Evolutionary conservation across 1,140 invertebrate species (phyloP).

Genomic region (Druon quercuslanigerum): DNA sequence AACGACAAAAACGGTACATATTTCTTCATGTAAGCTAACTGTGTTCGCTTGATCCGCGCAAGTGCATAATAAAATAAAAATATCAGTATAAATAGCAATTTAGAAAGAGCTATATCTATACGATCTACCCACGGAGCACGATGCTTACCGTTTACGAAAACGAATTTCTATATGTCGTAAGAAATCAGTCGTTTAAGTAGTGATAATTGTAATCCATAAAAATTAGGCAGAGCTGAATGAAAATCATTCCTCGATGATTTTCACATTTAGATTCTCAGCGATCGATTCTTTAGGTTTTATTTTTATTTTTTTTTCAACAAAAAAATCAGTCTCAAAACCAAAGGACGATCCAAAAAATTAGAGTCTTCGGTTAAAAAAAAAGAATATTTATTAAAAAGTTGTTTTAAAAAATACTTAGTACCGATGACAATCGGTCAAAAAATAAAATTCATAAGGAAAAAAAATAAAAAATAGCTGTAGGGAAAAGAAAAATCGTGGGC

Average conservation of each 20-base stretch:
- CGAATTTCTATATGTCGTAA: constrained; percentile 56
- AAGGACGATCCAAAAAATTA: background rate
- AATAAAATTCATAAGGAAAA: too few species aligned
- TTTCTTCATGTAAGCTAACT: constrained; percentile 24
- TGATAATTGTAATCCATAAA: constrained; percentile 48
- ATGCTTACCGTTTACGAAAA: constrained; percentile 54
- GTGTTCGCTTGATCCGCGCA: constrained; percentile 32
- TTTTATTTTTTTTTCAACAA: background rate
- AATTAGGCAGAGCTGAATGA: background rate
- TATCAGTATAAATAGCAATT: constrained; percentile 39
- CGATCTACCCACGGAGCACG: constrained; percentile 33
- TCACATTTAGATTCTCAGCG: background rate
- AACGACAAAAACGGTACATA: constrained; percentile 29
- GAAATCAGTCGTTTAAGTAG: constrained; percentile 54
- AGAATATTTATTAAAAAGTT: too few species aligned
- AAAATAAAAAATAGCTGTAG: too few species aligned
- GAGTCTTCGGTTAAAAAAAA: too few species aligned
- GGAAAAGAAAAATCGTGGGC: too few species aligned
- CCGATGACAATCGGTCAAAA: too few species aligned
- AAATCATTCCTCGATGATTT: constrained; percentile 33
- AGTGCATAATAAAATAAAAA: constrained; percentile 39
- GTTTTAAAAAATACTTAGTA: too few species aligned
- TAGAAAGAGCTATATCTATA: constrained; percentile 29
- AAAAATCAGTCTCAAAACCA: background rate
- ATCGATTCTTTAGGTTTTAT: background rate